phyloP scores from a whole-genome alignment of 2,113 vertebrate genomes.

The Hyaena hyaena region DNA sequence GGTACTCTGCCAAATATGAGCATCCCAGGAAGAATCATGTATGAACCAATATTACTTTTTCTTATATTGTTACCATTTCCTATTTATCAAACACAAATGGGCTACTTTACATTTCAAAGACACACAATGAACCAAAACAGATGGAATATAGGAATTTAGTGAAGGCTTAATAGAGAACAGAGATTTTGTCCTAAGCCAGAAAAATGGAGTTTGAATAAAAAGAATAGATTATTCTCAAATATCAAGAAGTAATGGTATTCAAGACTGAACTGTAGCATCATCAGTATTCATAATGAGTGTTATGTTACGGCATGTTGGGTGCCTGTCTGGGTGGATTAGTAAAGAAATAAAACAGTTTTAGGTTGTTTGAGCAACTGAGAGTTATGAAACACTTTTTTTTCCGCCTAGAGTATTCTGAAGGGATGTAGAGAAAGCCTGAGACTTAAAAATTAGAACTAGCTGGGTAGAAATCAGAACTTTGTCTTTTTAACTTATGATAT shows the following conservation, averaged over 20 bases:
- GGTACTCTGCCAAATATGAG: background rate
- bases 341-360: background rate
- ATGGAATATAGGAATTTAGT: slow-evolving; percentile 3
- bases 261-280: background rate
- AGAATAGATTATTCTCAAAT: background rate
- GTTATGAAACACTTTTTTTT: background rate
- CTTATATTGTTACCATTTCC: background rate
- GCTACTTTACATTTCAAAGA: slow-evolving; percentile 50
- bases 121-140: background rate
- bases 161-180: background rate
- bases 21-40: background rate
- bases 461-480: background rate
- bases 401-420: background rate
- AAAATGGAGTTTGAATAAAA: slow-evolving; percentile 15
- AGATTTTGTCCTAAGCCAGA: background rate
- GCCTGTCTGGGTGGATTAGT: background rate
- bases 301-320: background rate
- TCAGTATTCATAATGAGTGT: background rate
- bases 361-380: background rate
- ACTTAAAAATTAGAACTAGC: background rate
- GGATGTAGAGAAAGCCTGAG: background rate
- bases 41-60: background rate
- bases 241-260: background rate
- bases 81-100: slow-evolving; percentile 29
- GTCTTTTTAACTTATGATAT: background rate